A percentile compares a stretch with the other conserved stretches of the same genome.
These are phyloP conservation scores for Pandemis corylana DNA, from an alignment of 2,888 invertebrate genomes.

Conservation along the genomic window DNA sequence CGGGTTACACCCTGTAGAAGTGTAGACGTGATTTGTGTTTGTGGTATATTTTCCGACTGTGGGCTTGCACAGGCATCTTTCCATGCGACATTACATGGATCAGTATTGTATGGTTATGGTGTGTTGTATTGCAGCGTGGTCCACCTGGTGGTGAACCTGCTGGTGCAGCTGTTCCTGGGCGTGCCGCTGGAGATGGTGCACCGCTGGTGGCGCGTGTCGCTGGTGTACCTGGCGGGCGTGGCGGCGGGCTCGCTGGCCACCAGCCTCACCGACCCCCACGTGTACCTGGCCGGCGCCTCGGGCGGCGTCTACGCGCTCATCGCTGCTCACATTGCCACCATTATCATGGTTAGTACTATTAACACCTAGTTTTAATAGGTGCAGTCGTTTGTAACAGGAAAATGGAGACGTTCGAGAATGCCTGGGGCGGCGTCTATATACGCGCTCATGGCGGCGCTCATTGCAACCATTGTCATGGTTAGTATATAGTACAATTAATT, in stretches of 20 bases:
- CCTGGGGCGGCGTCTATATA: conserved; percentile 98
- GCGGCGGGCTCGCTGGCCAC: conserved; percentile 93
- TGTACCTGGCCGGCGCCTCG: conserved; percentile 96
- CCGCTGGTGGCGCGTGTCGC: conserved; percentile 95
- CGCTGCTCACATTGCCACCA: conserved; percentile 96
- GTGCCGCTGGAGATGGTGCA: conserved; percentile 98
- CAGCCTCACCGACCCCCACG: conserved; percentile 90
- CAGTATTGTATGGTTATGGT: neutral
- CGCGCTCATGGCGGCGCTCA: conserved; percentile 96
- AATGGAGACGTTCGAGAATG: too few species aligned
- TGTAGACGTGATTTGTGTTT: too few species aligned
- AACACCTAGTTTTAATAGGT: too few species aligned
- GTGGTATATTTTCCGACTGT: too few species aligned
- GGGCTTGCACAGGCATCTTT: too few species aligned
- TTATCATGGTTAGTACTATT: conserved; percentile 92
- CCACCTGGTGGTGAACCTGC: conserved; percentile 95
- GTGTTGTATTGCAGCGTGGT: conserved; percentile 85
- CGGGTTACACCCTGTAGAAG: too few species aligned
- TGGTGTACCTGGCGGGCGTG: conserved; percentile 94
- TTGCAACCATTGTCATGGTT: conserved; percentile 95
- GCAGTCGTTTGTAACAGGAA: too few species aligned
- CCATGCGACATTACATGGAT: too few species aligned
- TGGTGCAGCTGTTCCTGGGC: conserved; percentile 96
- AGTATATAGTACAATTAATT: neutral
- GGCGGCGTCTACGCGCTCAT: conserved; percentile 98